A percentile compares a stretch with the other conserved stretches of the same genome.
Conservation (phyloP, 2,113 vertebrate species). For the Zosterops hypoxanthus region DNA sequence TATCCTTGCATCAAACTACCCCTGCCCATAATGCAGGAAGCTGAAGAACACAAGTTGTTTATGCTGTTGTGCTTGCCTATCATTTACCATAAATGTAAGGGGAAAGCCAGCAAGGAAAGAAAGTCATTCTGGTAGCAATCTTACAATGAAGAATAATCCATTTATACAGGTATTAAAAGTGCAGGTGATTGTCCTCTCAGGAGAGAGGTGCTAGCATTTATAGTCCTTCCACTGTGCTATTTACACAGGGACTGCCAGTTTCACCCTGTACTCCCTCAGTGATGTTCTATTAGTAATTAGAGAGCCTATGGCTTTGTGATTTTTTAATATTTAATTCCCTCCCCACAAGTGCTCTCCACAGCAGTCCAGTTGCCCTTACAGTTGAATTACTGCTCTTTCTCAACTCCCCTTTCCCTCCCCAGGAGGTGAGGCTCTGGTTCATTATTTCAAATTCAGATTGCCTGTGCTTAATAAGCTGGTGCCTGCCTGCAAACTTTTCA, state of each 20-base stretch:
- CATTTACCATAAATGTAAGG: background rate
- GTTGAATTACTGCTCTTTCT: background rate
- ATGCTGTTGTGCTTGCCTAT: background rate
- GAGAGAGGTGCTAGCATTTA: background rate
- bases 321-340: conserved; percentile 10
- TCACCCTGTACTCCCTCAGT: background rate
- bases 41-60: background rate
- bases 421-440: background rate
- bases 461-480: background rate
- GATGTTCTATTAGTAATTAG: background rate
- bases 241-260: background rate
- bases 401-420: background rate
- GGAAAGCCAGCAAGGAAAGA: background rate
- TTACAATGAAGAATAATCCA: background rate
- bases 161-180: background rate
- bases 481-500: background rate
- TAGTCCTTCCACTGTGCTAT: background rate
- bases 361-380: background rate
- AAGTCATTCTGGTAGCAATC: background rate
- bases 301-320: background rate
- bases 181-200: background rate
- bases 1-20: background rate
- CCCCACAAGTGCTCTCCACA: background rate
- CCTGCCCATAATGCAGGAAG: background rate
- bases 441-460: background rate